Base-by-base conservation (phyloP, 2,888 invertebrate genomes). In the Mactromeris polynyma region DNA sequence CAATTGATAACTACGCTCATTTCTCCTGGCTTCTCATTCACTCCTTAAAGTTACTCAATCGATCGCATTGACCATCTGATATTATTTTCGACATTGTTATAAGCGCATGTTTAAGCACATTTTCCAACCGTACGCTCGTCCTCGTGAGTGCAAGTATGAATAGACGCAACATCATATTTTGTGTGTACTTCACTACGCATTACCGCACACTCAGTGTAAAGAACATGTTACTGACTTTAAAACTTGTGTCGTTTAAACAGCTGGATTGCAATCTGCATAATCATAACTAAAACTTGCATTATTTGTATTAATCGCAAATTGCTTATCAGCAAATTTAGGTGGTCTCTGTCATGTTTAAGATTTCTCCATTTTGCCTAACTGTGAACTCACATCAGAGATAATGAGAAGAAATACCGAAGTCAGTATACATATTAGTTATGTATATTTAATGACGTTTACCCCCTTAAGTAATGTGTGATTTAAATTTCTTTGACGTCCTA, bases 401-500 rank as follows among this genome's bases (percentile, higher is more conserved):
- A 86, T 86, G 86, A 54, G 81, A 26, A 40, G 58, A 85, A 85
- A 51, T 84, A 31, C 58, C 58, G 17, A 58, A 64, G 83, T 36
- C 40, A 21, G 80, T 38, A 46, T 33, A 42, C 36, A 46, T 85
- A 79, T 85, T 81, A 80, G 64, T 83, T 84, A 89, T 89, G 86
- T 78, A 84, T 89, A 84, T 86, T 83, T 89, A 89, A 89, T 83
- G 89, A 89, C 86, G 64, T 77, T 78, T 77, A 77, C 81, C 86
- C 89, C 54, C 58, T 58, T 69, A 38, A 89, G 89, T 86, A 46
- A 89, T 84, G 58, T 73, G 58, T 19, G 85, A 85, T 88, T 81
- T 86, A 78, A 86, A 80, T 89, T 84, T 83, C 86, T 86, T 73
- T 86, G 89, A 89, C 89, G 86, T 89, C 81, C 81, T 89, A 77